phyloP scores from a whole-genome alignment of 1,140 invertebrate genomes.

The Homalodisca vitripennis region DNA sequence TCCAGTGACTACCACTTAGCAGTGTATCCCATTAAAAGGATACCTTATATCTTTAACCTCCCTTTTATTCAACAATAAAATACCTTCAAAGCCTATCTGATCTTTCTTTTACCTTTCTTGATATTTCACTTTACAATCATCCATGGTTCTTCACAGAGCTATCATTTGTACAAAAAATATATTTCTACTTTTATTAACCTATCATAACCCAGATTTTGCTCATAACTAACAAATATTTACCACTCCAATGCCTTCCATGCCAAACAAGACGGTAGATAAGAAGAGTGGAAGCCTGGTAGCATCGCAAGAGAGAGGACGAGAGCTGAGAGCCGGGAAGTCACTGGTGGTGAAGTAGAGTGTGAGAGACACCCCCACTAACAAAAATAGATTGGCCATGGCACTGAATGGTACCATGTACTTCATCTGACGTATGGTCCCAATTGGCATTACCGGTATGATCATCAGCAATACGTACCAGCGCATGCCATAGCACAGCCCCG shows the following conservation, averaged over 20 bases:
- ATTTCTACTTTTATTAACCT: no score
- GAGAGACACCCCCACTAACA: constrained; percentile 63
- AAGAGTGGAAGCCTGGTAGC: constrained; percentile 35
- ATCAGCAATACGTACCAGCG: constrained; percentile 40
- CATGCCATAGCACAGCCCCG: constrained; percentile 22
- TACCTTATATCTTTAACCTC: no score
- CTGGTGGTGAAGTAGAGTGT: constrained; percentile 69
- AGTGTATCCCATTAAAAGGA: no score
- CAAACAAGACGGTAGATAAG: constrained; percentile 66
- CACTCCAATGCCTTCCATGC: constrained; percentile 76
- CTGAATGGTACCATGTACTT: constrained; percentile 76
- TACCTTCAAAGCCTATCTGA: no score
- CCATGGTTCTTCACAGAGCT: no score
- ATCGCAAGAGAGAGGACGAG: not conserved
- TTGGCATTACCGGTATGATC: constrained; percentile 56
- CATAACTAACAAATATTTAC: constrained; percentile 49
- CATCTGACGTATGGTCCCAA: constrained; percentile 65
- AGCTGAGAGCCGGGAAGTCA: constrained; percentile 23
- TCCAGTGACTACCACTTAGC: no score
- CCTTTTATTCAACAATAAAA: no score
- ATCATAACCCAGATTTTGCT: no score
- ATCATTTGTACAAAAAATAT: no score
- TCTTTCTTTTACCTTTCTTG: no score
- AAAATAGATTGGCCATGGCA: constrained; percentile 63
- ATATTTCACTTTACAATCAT: no score